Percentiles rank a stretch among this genome's conserved stretches.
phyloP scores from a whole-genome alignment of 2,888 invertebrate genomes.

The Agrochola circellaris region DNA sequence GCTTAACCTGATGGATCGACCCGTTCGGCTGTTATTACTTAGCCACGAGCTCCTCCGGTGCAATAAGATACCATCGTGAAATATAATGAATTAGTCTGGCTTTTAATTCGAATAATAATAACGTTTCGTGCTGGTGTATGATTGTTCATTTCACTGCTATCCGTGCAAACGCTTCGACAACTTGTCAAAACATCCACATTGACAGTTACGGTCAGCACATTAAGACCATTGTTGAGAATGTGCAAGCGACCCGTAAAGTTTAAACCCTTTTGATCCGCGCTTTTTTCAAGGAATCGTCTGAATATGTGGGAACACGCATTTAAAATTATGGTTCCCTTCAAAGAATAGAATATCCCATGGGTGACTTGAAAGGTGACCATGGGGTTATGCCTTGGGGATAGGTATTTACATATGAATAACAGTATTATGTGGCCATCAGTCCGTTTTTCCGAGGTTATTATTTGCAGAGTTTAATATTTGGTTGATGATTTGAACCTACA shows the following conservation, averaged over 20 bases:
- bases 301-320: constrained; percentile 22
- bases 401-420: neutral
- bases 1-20: too few species aligned
- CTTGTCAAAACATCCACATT: constrained; percentile 23
- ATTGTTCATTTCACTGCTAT: constrained; percentile 8
- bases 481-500: neutral
- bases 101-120: neutral
- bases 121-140: neutral
- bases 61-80: neutral
- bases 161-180: constrained; percentile 11
- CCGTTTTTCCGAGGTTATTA: neutral
- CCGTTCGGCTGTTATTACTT: too few species aligned
- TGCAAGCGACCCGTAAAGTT: constrained; percentile 64
- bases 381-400: neutral
- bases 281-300: constrained; percentile 41
- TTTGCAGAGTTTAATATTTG: neutral
- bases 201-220: constrained; percentile 45
- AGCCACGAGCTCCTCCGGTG: too few species aligned
- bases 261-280: constrained; percentile 60
- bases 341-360: constrained; percentile 1
- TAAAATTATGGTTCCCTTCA: constrained; percentile 38
- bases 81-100: neutral
- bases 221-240: constrained; percentile 52
- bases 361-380: neutral
- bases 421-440: neutral